Base-by-base conservation (phyloP, 53 echinoderm and acorn worm genomes). In the Hippasteria phrygiana region DNA sequence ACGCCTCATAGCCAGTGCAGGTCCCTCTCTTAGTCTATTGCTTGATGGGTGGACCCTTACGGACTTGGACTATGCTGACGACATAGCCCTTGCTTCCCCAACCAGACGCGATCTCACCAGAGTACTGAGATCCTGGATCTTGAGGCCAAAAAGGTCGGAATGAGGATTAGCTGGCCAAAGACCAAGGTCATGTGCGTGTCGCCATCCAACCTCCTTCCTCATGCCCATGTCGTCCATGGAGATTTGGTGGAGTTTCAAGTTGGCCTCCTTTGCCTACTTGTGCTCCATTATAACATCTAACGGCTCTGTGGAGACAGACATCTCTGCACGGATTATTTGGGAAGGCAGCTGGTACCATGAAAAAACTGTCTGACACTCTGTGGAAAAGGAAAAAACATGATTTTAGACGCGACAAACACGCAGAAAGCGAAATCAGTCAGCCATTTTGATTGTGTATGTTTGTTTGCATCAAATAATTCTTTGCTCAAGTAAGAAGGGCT, bases 341-440 rank as follows among this genome's bases (percentile, higher is more conserved):
- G 34, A 65, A 65, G 65, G 65, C 34, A 32, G 65, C 34, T 65
- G 65, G 9, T n/a, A 31, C 65, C 32, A 65, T 65, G 65, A 65
- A 65, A 10, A 3, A 65, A 2, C 65, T 2, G 65, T 10, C 32
- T n/a, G n/a, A n/a, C n/a, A n/a, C n/a, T n/a, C n/a, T n/a, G n/a
- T n/a, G n/a, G n/a, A n/a, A n/a, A n/a, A n/a, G n/a, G n/a, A n/a
- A n/a, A n/a, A n/a, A n/a, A n/a, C n/a, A n/a, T n/a, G n/a, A n/a
- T n/a, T n/a, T n/a, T n/a, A n/a, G n/a, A n/a, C n/a, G n/a, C n/a
- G n/a, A n/a, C n/a, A n/a, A n/a, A n/a, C n/a, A n/a, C n/a, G n/a
- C n/a, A n/a, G n/a, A n/a, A n/a, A n/a, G n/a, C n/a, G n/a, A n/a
- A n/a, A n/a, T n/a, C n/a, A n/a, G n/a, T n/a, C n/a, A n/a, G n/a